Percentiles rank a stretch among this genome's conserved stretches.
Evolutionary conservation across 1,140 invertebrate species (phyloP).

Genomic region (Cydia splendana): DNA sequence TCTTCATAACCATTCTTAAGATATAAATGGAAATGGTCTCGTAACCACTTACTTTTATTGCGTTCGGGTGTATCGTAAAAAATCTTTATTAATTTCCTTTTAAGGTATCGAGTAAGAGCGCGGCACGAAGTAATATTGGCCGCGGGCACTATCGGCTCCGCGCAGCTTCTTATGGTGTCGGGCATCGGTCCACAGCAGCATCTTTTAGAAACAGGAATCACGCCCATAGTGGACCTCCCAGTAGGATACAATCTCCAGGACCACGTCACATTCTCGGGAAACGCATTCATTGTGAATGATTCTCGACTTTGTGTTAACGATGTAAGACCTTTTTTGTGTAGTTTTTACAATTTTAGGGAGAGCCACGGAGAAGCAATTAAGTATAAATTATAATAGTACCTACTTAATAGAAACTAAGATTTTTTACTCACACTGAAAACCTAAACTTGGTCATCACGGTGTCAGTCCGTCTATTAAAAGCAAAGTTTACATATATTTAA

Average conservation of each 20-base stretch:
- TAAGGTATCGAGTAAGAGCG: constrained; percentile 56
- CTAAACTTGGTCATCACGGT: not conserved
- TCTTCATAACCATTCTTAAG: no score
- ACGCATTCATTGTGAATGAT: constrained; percentile 85
- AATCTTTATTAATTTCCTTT: no score
- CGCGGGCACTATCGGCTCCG: constrained; percentile 86
- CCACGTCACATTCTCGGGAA: constrained; percentile 85
- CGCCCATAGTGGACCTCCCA: constrained; percentile 83
- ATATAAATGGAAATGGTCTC: no score
- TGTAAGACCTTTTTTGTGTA: constrained; percentile 48
- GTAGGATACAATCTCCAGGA: constrained; percentile 92
- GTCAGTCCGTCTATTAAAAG: no score
- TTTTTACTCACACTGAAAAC: not conserved
- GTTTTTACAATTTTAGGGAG: not conserved
- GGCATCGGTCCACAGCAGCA: constrained; percentile 83
- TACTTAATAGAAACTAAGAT: no score
- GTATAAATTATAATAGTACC: no score
- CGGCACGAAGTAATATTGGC: constrained; percentile 84
- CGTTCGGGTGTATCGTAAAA: constrained; percentile 5
- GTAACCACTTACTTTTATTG: constrained; percentile 6
- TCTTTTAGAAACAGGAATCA: constrained; percentile 77
- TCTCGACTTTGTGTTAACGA: constrained; percentile 80
- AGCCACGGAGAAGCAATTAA: no score
- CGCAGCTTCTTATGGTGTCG: constrained; percentile 87
- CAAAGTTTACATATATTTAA: no score